Evolutionary conservation across 2,113 vertebrate genomes (phyloP).

Genomic region (Copsychus sechellarum): DNA sequence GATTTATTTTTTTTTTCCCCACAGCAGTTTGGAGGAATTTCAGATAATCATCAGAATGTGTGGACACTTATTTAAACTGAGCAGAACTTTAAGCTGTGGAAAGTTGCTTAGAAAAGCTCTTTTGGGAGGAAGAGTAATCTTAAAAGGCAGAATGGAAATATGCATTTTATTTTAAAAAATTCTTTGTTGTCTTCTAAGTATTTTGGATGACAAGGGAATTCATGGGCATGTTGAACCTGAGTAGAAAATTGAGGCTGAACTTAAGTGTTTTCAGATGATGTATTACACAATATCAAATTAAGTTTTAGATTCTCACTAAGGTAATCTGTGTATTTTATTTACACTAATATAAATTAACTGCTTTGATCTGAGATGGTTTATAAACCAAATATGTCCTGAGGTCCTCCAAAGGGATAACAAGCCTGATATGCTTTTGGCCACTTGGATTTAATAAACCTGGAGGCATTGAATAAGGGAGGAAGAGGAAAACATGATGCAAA

Average conservation of each 20-base stretch:
- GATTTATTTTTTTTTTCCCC: background rate
- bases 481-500: background rate
- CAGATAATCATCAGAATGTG: background rate
- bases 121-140: background rate
- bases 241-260: background rate
- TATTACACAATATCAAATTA: background rate
- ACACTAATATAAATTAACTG: slow-evolving; percentile 16
- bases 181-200: background rate
- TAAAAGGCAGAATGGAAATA: background rate
- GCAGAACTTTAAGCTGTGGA: background rate
- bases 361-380: slow-evolving; percentile 22
- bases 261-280: background rate
- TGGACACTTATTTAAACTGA: background rate
- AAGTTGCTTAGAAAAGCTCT: background rate
- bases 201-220: background rate
- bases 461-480: background rate
- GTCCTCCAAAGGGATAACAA: background rate
- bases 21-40: background rate
- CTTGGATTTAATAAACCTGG: slow-evolving; percentile 12
- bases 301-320: background rate
- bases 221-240: background rate
- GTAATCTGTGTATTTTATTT: slow-evolving; percentile 19
- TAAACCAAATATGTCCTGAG: slow-evolving; percentile 8
- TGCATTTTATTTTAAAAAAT: background rate
- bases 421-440: background rate